These are phyloP conservation scores for Gambusia affinis DNA, from an alignment of 2,113 vertebrate genomes.

Conservation along the genomic window DNA sequence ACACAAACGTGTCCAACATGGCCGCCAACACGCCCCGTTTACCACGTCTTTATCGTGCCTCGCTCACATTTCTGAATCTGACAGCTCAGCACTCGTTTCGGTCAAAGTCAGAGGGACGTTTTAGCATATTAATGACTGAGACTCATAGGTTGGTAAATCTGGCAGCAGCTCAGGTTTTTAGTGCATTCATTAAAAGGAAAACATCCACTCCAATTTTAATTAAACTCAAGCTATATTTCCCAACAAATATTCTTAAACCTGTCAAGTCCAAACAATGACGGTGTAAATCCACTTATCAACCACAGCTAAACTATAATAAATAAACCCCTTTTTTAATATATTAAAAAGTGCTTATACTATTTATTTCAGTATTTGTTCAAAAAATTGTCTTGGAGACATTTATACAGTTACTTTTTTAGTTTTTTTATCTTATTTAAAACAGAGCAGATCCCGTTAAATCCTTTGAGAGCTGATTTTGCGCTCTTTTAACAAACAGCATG, in stretches of 20 bases:
- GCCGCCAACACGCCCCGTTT: not conserved
- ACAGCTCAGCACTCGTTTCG: not conserved
- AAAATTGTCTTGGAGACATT: slow-evolving; percentile 8
- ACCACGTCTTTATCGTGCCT: not conserved
- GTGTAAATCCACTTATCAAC: not conserved
- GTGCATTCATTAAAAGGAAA: not conserved
- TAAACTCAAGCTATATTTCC: not conserved
- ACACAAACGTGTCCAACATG: not conserved
- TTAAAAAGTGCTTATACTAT: not conserved
- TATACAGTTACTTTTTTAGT: slow-evolving; percentile 12
- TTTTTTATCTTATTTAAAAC: slow-evolving; percentile 13
- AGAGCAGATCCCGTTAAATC: slow-evolving; percentile 19
- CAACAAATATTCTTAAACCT: too few species aligned
- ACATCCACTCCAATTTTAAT: not conserved
- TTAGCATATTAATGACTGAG: not conserved
- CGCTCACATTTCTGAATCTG: not conserved
- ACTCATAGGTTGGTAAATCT: not conserved
- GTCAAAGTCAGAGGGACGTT: not conserved
- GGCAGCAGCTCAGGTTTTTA: not conserved
- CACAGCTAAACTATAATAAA: not conserved
- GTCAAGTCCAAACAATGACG: not conserved
- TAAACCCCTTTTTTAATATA: not conserved
- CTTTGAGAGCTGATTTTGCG: slow-evolving; percentile 20
- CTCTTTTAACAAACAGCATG: slow-evolving; percentile 27
- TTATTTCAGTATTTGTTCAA: slow-evolving; percentile 1